Evolutionary conservation across 2,888 invertebrate genomes (phyloP).

Genomic region (Ectobius pallidus): DNA sequence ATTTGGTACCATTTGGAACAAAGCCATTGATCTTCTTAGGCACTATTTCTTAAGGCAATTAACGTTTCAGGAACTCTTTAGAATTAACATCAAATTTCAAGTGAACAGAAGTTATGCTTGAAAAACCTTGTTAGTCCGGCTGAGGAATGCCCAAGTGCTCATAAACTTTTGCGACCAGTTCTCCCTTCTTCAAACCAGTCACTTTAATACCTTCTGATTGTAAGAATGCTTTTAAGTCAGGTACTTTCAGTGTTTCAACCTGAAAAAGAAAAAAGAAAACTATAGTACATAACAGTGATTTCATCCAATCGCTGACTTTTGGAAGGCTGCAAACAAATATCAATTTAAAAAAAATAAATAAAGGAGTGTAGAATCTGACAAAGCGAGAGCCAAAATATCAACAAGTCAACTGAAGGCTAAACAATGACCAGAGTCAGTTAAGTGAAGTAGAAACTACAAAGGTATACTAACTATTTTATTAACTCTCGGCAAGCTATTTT

Average conservation of each 20-base stretch:
- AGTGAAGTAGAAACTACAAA: background rate
- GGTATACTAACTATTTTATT: too few relatives aligned
- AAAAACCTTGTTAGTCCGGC: too few relatives aligned
- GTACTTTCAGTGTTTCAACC: slow-evolving; percentile 34
- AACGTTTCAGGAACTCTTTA: too few relatives aligned
- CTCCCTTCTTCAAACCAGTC: slow-evolving; percentile 28
- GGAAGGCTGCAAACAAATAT: background rate
- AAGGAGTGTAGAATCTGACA: background rate
- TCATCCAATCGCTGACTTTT: too few relatives aligned
- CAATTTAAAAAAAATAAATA: background rate
- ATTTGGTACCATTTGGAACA: too few relatives aligned
- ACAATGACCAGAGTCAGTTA: background rate
- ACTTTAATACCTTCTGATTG: background rate
- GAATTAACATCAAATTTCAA: too few relatives aligned
- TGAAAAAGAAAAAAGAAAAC: slow-evolving; percentile 30
- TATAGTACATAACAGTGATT: too few relatives aligned
- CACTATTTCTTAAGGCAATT: too few relatives aligned
- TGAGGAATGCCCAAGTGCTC: background rate
- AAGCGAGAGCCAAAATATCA: background rate
- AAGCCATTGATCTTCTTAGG: too few relatives aligned
- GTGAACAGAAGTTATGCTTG: too few relatives aligned
- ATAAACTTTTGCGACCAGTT: slow-evolving; percentile 32
- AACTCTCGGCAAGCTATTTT: too few relatives aligned
- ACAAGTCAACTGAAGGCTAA: background rate
- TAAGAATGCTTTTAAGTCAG: slow-evolving; percentile 33